phyloP scores from a whole-genome alignment of 2,113 vertebrate species.

The Cryptotis parvus region DNA sequence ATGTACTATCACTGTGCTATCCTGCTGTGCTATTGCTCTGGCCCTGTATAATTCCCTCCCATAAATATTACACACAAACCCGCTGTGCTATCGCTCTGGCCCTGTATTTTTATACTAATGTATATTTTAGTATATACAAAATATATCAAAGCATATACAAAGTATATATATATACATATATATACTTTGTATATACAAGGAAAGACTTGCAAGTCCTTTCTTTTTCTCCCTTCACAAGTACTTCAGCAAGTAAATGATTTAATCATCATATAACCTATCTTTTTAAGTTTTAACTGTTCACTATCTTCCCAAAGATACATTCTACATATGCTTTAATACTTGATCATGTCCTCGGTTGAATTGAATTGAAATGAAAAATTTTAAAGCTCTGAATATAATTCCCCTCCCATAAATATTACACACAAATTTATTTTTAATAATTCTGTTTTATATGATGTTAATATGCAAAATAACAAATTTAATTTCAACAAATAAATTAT shows the following conservation, averaged over 20 bases:
- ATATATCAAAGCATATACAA: no score
- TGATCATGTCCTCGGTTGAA: neutral
- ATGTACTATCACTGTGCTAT: no score
- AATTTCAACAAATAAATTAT: neutral
- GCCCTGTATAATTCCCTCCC: no score
- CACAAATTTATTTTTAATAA: neutral
- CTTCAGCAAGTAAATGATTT: slow-evolving; percentile 10
- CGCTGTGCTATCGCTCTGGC: no score
- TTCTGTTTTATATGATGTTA: neutral
- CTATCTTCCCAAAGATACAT: neutral
- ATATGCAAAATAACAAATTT: neutral
- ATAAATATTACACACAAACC: no score
- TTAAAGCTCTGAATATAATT: slow-evolving; percentile 28
- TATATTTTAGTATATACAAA: no score
- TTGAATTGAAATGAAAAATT: neutral
- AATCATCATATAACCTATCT: neutral
- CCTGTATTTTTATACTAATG: no score
- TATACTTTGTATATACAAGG: no score
- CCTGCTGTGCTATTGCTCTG: no score
- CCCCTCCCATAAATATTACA: neutral
- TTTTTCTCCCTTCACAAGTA: neutral
- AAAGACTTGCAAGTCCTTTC: no score
- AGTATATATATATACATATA: no score
- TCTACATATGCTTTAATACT: neutral
- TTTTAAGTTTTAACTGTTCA: neutral